Percentiles rank a stretch among this genome's conserved stretches.
These are phyloP conservation scores for Acropternis orthonyx DNA, from an alignment of 2,797 vertebrate species.

Conservation along the genomic window DNA sequence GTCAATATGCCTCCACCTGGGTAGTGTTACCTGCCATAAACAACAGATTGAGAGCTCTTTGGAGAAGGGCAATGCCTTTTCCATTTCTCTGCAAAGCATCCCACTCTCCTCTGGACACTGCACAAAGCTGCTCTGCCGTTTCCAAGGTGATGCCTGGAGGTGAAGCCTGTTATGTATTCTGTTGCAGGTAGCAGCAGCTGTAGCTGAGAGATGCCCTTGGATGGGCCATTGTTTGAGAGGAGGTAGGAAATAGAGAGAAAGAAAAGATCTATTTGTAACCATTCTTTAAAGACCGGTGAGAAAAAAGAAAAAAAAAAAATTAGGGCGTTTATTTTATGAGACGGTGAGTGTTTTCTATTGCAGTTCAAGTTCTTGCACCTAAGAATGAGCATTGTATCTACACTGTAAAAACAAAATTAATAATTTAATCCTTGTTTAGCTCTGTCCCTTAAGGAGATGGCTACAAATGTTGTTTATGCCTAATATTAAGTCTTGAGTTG, in stretches of 20 bases:
- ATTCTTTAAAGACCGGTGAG: neutral
- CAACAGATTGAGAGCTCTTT: neutral
- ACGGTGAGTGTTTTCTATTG: neutral
- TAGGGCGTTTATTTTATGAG: neutral
- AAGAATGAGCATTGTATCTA: neutral
- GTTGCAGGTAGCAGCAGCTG: constrained; percentile 38
- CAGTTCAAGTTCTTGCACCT: neutral
- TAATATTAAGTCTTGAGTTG: neutral
- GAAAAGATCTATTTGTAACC: neutral
- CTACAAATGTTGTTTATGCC: neutral
- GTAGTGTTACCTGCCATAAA: neutral
- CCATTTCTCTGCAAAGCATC: neutral
- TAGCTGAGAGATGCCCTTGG: constrained; percentile 23
- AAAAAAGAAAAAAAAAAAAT: neutral
- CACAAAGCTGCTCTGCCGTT: neutral
- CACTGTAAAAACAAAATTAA: neutral
- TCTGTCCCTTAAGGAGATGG: neutral
- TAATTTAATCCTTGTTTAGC: neutral
- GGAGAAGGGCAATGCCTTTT: neutral
- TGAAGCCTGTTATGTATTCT: constrained; percentile 11
- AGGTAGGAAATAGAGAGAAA: neutral
- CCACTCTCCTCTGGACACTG: neutral
- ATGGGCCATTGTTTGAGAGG: neutral
- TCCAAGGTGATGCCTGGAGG: constrained; percentile 59
- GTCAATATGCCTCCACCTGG: neutral